Base-by-base conservation (phyloP, 2,888 invertebrate genomes). In the Tanytarsus gracilentus region DNA sequence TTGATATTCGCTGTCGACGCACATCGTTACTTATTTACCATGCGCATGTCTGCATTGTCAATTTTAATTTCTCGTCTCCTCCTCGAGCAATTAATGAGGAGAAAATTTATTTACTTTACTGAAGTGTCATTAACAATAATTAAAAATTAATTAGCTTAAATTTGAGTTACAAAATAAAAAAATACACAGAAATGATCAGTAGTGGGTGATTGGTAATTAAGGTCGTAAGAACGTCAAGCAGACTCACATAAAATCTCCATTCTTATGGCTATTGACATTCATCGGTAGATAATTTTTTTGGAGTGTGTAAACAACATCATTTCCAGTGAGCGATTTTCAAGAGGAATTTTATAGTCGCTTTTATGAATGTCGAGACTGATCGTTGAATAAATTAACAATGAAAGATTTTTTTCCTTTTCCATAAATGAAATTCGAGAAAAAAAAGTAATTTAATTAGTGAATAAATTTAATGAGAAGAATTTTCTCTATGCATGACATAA, bases 131-230 rank as follows among this genome's bases (percentile, higher is more conserved):
- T n/a, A n/a, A n/a, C n/a, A n/a, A n/a, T n/a, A n/a, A n/a, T n/a
- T n/a, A n/a, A n/a, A n/a, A n/a, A n/a, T n/a, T n/a, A n/a, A n/a
- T n/a, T n/a, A n/a, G n/a, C n/a, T n/a, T n/a, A 33, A 33, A 33
- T 11, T 9, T 29, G 9, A 29, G 29, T 7, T 29, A 29, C n/a
- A n/a, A 9, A 33, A 33, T 29, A 9, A 7, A 29, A 29, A 7
- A 29, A 29, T 29, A 29, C 9, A 7, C 33, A 33, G 33, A 9
- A 33, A n/a, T 2, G 3, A 2, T 33, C 25, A 25, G 5, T 29
- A 36, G 53, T 55, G 23, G 53, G 53, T 55, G 53, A 55, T 39
- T 23, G 25, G 9, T 53, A 53, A 53, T 55, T 23, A 25, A 39
- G 21, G 14, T 55, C 25, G 6, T 14, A 18, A 30, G 9, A 52